A percentile compares a stretch with the other conserved stretches of the same genome.
phyloP scores from a whole-genome alignment of 64 coral and sea anemone genomes.

The Pocillopora damicornis region DNA sequence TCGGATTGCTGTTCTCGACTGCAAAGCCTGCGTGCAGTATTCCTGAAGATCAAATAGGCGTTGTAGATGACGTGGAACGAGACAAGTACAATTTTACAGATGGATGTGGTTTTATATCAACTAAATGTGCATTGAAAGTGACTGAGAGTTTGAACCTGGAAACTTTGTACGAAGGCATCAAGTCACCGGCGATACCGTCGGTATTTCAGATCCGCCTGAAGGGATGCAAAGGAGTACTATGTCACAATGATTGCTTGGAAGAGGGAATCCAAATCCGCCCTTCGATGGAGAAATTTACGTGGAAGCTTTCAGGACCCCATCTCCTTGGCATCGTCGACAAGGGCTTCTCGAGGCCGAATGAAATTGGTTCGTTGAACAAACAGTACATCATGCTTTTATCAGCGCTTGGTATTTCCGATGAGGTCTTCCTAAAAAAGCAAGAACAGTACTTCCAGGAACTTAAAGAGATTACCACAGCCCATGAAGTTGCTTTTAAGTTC shows the following conservation, averaged over 20 bases:
- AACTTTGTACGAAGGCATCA: slow-evolving; percentile 41
- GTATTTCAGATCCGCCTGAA: slow-evolving; percentile 80
- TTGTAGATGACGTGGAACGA: slow-evolving; percentile 43
- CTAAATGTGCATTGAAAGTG: slow-evolving; percentile 28
- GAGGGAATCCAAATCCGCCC: slow-evolving; percentile 67
- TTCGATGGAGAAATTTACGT: slow-evolving; percentile 86
- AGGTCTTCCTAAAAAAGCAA: slow-evolving; percentile 66
- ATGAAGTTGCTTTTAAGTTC: slow-evolving; percentile 47
- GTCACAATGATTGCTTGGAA: slow-evolving; percentile 44
- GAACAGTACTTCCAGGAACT: slow-evolving; percentile 70
- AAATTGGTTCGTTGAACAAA: slow-evolving; percentile 76
- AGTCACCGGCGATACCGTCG: slow-evolving; percentile 47
- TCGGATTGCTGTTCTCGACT: slow-evolving; percentile 74
- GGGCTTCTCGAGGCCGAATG: slow-evolving; percentile 77
- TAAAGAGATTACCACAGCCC: slow-evolving; percentile 52
- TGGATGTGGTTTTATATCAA: slow-evolving; percentile 81
- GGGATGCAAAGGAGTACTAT: slow-evolving; percentile 84
- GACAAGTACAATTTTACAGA: slow-evolving; percentile 87
- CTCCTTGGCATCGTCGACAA: slow-evolving; percentile 69
- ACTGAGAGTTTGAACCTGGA: slow-evolving; percentile 5
- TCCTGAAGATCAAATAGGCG: slow-evolving; percentile 51
- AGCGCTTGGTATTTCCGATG: slow-evolving; percentile 68
- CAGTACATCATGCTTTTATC: slow-evolving; percentile 92
- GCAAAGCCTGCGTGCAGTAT: slow-evolving; percentile 34
- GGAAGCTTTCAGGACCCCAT: slow-evolving; percentile 30